Percentiles rank a stretch among this genome's conserved stretches.
Conservation (phyloP, 92 coral and sea anemone species). For the Zoanthus sociatus region DNA sequence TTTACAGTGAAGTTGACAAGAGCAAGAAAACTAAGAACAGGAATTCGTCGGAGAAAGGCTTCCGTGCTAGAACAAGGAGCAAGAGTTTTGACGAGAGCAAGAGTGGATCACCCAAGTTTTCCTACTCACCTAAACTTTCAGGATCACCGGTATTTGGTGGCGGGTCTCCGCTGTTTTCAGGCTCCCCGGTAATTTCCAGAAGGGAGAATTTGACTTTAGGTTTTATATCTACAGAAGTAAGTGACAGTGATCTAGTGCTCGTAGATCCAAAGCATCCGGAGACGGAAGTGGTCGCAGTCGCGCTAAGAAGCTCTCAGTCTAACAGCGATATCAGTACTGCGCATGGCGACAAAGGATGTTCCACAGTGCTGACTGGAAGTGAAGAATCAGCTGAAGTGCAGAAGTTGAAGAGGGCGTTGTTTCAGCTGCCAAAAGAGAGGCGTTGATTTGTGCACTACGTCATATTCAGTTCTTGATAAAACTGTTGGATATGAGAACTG, state of each 20-base stretch:
- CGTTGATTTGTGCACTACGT: not conserved
- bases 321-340: constrained; percentile 5
- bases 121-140: constrained; percentile 39
- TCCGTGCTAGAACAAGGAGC: constrained; percentile 55
- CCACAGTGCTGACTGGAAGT: constrained; percentile 31
- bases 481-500: too few species aligned
- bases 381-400: constrained; percentile 59
- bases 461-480: too few species aligned
- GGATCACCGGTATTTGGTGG: constrained; percentile 35
- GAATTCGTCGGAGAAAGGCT: constrained; percentile 52
- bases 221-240: not conserved
- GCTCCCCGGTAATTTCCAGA: constrained; percentile 25
- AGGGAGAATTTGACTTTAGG: not conserved
- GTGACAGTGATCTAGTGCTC: constrained; percentile 26
- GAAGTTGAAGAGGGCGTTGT: constrained; percentile 70
- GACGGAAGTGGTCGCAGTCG: constrained; percentile 20
- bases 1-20: constrained; percentile 82
- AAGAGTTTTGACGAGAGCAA: constrained; percentile 69
- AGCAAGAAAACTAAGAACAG: constrained; percentile 75
- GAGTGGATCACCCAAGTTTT: constrained; percentile 57
- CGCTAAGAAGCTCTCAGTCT: constrained; percentile 24
- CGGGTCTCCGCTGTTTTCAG: constrained; percentile 40
- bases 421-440: constrained; percentile 62
- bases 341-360: constrained; percentile 22
- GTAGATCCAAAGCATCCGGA: constrained; percentile 28